Evolutionary conservation across 2,888 invertebrate genomes (phyloP).

Genomic region (Aphrophora alni): DNA sequence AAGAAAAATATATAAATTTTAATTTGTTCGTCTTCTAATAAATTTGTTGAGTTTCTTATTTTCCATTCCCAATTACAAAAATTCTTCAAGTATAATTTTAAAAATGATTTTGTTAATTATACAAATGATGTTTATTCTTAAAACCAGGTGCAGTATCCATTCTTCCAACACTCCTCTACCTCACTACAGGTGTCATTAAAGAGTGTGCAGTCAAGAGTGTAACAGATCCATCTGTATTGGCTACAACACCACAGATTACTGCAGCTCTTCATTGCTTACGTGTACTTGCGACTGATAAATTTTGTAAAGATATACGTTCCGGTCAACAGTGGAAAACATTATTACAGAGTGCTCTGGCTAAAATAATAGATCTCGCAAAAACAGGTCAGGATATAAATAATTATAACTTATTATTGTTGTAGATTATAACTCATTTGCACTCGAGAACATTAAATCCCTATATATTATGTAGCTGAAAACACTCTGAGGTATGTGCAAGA

Average conservation of each 20-base stretch:
- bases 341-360: conserved; percentile 87
- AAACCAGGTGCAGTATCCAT: conserved; percentile 78
- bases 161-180: conserved; percentile 89
- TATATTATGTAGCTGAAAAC: no score
- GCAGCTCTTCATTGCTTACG: conserved; percentile 80
- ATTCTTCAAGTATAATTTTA: no score
- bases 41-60: no score
- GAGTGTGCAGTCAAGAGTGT: conserved; percentile 75
- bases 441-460: no score
- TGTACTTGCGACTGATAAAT: conserved; percentile 68
- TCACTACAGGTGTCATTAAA: conserved; percentile 87
- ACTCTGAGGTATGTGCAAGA: no score
- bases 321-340: conserved; percentile 77
- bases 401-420: neutral
- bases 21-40: no score
- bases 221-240: conserved; percentile 62
- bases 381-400: conserved; percentile 62
- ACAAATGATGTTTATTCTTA: neutral
- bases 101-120: no score
- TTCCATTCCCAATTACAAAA: no score
- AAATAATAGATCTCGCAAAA: conserved; percentile 89
- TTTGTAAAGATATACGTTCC: conserved; percentile 68
- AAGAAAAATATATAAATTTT: no score
- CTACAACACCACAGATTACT: conserved; percentile 75
- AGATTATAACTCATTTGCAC: neutral